Evolutionary conservation across 2,113 vertebrate genomes (phyloP).

Genomic region (Ammospiza nelsoni): DNA sequence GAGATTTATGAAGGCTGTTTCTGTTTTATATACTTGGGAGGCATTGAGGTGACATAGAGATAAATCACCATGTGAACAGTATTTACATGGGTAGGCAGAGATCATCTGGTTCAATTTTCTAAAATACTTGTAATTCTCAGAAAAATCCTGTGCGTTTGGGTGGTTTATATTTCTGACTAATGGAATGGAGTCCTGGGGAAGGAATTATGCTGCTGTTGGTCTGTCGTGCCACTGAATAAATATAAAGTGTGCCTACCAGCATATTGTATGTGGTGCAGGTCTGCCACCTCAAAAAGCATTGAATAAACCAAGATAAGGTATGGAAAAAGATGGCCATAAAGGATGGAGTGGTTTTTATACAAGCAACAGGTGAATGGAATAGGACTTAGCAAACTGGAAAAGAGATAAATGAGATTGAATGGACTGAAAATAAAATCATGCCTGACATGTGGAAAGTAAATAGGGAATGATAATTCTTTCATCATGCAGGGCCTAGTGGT

Average conservation of each 20-base stretch:
- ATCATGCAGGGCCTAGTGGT: slow-evolving; percentile 4
- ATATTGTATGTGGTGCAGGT: neutral
- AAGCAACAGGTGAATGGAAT: slow-evolving; percentile 8
- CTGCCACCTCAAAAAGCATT: neutral
- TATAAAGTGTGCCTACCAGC: neutral
- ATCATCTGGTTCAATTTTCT: slow-evolving; percentile 48
- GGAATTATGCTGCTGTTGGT: neutral
- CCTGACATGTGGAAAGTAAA: slow-evolving; percentile 25
- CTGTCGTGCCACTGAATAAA: neutral
- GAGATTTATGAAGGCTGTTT: slow-evolving; percentile 50
- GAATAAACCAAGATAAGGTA: neutral
- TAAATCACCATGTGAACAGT: slow-evolving; percentile 4
- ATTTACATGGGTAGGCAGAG: slow-evolving; percentile 35
- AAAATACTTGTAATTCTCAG: slow-evolving; percentile 14
- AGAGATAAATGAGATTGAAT: slow-evolving; percentile 24
- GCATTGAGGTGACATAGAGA: slow-evolving; percentile 24
- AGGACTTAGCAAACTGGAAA: neutral
- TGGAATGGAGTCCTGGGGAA: neutral
- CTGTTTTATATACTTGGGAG: slow-evolving; percentile 50
- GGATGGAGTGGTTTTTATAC: neutral
- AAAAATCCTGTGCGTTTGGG: slow-evolving; percentile 4
- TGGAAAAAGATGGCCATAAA: neutral
- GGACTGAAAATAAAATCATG: slow-evolving; percentile 51
- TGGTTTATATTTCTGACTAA: slow-evolving; percentile 27
- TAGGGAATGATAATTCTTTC: slow-evolving; percentile 41